These are phyloP conservation scores for Campylomormyrus tamandua DNA, from an alignment of 2,113 vertebrate genomes.

Conservation along the genomic window DNA sequence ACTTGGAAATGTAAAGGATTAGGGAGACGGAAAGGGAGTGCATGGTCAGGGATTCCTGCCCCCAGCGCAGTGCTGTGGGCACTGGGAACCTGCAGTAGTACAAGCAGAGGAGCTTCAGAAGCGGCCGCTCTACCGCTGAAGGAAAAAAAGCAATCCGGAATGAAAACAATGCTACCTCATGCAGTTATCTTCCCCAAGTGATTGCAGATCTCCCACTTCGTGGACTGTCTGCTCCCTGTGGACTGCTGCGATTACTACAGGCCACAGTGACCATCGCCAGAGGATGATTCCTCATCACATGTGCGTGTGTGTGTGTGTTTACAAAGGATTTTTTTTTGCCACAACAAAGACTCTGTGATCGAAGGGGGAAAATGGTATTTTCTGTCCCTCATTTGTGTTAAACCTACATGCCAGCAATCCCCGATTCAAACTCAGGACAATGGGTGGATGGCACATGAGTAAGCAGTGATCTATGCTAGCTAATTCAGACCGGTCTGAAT, in stretches of 20 bases:
- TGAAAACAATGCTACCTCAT: not conserved
- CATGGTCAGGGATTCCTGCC: not conserved
- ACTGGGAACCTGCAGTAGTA: not conserved
- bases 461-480: not conserved
- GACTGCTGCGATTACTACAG: not conserved
- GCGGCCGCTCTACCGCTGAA: not conserved
- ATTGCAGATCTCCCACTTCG: not conserved
- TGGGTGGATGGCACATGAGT: not conserved
- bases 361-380: not conserved
- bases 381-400: not conserved
- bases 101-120: not conserved
- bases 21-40: not conserved
- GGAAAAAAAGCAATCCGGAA: not conserved
- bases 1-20: constrained; percentile 6
- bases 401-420: not conserved
- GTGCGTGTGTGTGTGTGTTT: not conserved
- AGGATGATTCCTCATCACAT: not conserved
- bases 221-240: not conserved
- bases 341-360: not conserved
- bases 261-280: not conserved
- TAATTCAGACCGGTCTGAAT: not conserved
- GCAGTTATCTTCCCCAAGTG: not conserved
- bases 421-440: not conserved
- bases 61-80: not conserved
- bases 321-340: not conserved